These are phyloP conservation scores for Rhinogobio ventralis DNA, from an alignment of 2,797 vertebrate species.

Conservation along the genomic window DNA sequence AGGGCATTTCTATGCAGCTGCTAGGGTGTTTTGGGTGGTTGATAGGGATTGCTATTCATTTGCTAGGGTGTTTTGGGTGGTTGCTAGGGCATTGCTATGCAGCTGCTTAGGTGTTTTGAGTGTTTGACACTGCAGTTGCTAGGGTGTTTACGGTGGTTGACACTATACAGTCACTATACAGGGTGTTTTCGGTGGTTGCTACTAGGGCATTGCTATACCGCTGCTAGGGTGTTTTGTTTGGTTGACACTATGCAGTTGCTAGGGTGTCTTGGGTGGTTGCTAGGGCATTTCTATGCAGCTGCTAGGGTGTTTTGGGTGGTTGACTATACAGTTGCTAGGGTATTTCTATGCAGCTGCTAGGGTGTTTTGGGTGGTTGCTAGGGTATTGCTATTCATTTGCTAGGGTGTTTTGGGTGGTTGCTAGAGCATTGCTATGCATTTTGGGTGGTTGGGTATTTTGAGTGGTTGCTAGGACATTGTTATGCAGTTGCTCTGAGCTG, in stretches of 20 bases:
- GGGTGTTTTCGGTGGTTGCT: not conserved
- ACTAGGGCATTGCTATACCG: accelerated
- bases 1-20: no score
- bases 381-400: no score
- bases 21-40: no score
- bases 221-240: not conserved
- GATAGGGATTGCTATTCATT: no score
- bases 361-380: not conserved
- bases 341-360: not conserved
- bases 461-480: not conserved
- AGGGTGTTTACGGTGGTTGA: not conserved
- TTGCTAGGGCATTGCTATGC: not conserved
- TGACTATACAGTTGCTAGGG: accelerated
- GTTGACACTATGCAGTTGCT: not conserved
- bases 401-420: not conserved
- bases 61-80: no score
- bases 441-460: not conserved
- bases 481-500: not conserved
- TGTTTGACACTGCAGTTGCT: not conserved
- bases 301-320: no score
- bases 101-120: not conserved
- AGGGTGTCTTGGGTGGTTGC: not conserved
- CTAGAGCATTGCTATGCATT: accelerated
- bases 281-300: accelerated
- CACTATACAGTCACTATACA: not conserved